Conservation (phyloP, 30 jellyfish, hydroid and myxozoan species). For the Aurelia sp. region DNA sequence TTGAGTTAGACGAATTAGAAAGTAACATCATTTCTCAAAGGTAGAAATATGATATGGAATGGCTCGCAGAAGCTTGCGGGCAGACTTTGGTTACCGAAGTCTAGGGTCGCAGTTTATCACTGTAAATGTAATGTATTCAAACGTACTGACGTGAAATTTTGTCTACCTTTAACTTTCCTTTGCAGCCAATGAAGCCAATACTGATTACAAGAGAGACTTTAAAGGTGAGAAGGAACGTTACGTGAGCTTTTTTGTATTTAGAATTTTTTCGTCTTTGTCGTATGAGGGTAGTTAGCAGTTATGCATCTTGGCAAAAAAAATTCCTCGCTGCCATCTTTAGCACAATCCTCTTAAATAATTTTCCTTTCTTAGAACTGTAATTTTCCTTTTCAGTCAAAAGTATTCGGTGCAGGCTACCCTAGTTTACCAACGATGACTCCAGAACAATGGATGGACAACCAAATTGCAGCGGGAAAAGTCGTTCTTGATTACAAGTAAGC, state of each 20-base stretch:
- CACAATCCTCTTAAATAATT: too few species aligned
- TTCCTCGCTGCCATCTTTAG: too few species aligned
- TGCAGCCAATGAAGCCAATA: conserved; percentile 93
- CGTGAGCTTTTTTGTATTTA: background rate
- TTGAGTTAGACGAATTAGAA: too few species aligned
- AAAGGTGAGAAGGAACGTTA: conserved; percentile 51
- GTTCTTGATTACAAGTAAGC: conserved; percentile 88
- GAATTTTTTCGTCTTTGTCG: background rate
- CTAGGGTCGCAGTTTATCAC: too few species aligned
- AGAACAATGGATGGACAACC: conserved; percentile 92
- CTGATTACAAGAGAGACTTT: conserved; percentile 88
- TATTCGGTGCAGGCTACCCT: conserved; percentile 96
- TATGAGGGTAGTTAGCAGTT: background rate
- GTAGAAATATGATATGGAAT: too few species aligned
- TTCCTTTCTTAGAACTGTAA: too few species aligned
- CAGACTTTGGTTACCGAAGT: too few species aligned
- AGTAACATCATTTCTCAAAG: too few species aligned
- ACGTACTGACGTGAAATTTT: too few species aligned
- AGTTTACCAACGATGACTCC: conserved; percentile 93
- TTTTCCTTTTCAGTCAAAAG: conserved; percentile 63
- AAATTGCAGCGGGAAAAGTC: conserved; percentile 93
- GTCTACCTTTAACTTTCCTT: conserved; percentile 1
- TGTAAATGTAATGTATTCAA: too few species aligned
- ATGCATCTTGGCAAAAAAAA: too few species aligned
- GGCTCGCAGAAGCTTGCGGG: too few species aligned